Evolutionary conservation across 2,113 vertebrate species (phyloP).

Genomic region (Coregonus clupeaformis): DNA sequence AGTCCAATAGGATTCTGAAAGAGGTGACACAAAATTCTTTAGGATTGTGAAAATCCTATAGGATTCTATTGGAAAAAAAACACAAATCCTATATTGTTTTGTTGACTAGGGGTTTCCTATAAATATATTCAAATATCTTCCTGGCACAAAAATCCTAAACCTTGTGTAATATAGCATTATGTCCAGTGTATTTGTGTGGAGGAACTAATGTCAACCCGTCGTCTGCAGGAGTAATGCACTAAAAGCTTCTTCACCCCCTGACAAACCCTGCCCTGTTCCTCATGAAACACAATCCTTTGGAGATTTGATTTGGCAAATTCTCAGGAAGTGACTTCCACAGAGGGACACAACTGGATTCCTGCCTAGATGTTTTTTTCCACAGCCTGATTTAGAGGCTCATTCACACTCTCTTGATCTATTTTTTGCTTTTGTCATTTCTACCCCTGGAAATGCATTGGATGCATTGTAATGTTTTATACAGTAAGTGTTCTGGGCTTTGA

Average conservation of each 20-base stretch:
- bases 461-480: not conserved
- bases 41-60: too few relatives aligned
- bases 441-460: constrained; percentile 1
- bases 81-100: too few relatives aligned
- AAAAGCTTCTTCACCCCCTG: constrained; percentile 28
- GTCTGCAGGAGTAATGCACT: constrained; percentile 33
- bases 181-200: constrained; percentile 18
- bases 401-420: not conserved
- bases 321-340: constrained; percentile 47
- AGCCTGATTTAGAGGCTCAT: not conserved
- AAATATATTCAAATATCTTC: not conserved
- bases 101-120: too few relatives aligned
- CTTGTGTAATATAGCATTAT: not conserved
- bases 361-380: constrained; percentile 27
- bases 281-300: constrained; percentile 53
- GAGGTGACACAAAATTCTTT: too few relatives aligned
- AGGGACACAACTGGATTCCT: constrained; percentile 38
- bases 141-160: not conserved
- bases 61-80: too few relatives aligned
- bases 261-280: constrained; percentile 46
- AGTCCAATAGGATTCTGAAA: too few relatives aligned
- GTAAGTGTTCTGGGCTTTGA: not conserved
- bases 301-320: constrained; percentile 57
- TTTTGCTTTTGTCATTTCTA: not conserved
- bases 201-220: constrained; percentile 22